Conservation (phyloP, 2,113 vertebrate species). For the Cepphus grylle region DNA sequence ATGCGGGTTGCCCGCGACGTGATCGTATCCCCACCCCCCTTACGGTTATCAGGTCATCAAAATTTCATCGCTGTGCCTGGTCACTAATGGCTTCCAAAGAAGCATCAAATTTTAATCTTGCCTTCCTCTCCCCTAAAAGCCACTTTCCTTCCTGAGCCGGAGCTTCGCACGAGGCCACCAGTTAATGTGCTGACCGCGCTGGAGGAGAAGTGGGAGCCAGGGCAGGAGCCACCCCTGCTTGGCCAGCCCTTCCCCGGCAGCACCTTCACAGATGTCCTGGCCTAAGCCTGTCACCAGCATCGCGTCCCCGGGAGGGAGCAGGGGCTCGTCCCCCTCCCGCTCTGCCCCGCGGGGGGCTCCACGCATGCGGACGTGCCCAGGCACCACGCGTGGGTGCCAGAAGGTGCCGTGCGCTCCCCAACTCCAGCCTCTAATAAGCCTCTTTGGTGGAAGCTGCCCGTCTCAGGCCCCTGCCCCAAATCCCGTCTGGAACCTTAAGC, state of each 20-base stretch:
- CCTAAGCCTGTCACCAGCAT: fast-evolving
- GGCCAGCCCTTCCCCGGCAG: not conserved
- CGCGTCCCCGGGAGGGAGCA: fast-evolving
- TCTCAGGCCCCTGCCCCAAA: conserved; percentile 33
- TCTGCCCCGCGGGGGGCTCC: not conserved
- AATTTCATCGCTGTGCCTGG: conserved; percentile 52
- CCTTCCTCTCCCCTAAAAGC: conserved; percentile 32
- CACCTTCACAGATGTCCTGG: not conserved
- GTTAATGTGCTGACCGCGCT: not conserved
- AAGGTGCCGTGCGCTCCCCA: not conserved
- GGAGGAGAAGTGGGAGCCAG: not conserved
- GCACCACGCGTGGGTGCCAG: not conserved
- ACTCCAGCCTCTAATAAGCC: conserved; percentile 40
- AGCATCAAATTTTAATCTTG: conserved; percentile 65
- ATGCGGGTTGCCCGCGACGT: not conserved
- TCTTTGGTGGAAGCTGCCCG: conserved; percentile 33
- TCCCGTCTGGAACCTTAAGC: conserved; percentile 65
- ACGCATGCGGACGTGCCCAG: not conserved
- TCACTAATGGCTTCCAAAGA: conserved; percentile 66
- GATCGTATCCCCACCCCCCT: not conserved
- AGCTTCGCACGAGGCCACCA: not conserved
- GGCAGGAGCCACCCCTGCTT: not conserved
- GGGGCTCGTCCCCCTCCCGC: fast-evolving
- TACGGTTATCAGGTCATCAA: conserved; percentile 42
- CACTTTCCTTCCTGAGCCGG: not conserved